Base-by-base conservation (phyloP, 92 coral and sea anemone species). In the Palythoa heliodiscus region DNA sequence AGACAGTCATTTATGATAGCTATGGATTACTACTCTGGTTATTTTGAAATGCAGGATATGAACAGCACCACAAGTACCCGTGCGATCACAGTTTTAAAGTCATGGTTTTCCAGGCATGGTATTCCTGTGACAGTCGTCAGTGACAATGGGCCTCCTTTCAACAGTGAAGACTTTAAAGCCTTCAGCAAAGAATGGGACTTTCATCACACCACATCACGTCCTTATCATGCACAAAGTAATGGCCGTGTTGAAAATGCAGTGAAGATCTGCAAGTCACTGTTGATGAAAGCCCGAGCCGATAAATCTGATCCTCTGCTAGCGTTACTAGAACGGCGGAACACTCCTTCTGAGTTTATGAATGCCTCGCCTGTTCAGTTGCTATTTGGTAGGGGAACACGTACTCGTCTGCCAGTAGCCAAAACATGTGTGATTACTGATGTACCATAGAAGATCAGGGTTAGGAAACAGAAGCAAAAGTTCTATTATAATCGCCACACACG, bases 71-170 rank as follows among this genome's bases (percentile, higher is more conserved):
- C 60, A 7, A 75, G 71, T 50, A 69, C 73, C n/a, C 81, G 81
- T 6, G 60, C 71, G 24, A 79, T 87, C 52, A 87, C 82, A 1
- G 87, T 87, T 39, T 48, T 87, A 6, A 87, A 87, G 71, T 39
- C 86, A 9, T 80, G 89, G 87, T 29, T 80, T 80, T 71, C 64
- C 82, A 74, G 83, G 55, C 87, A 87, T 87, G 90, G 79, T 20
- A 29, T 81, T 82, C 90, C 87, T 57, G 66, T 57, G 74, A 87
- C 82, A 20, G 67, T 82, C 5, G 73, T 87, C 19, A 87, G 90
- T 74, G 90, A 87, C 67, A 87, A 87, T 52, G 87, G 90, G 20
- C 88, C 90, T 13, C 87, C 87, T 14, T 87, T 87, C 57, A 82
- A 63, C 82, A 87, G 87, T 77, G 87, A 75, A 63, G 76, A 75